These are phyloP conservation scores for Trachops cirrhosus DNA, from an alignment of 2,797 vertebrate genomes.

Conservation along the genomic window DNA sequence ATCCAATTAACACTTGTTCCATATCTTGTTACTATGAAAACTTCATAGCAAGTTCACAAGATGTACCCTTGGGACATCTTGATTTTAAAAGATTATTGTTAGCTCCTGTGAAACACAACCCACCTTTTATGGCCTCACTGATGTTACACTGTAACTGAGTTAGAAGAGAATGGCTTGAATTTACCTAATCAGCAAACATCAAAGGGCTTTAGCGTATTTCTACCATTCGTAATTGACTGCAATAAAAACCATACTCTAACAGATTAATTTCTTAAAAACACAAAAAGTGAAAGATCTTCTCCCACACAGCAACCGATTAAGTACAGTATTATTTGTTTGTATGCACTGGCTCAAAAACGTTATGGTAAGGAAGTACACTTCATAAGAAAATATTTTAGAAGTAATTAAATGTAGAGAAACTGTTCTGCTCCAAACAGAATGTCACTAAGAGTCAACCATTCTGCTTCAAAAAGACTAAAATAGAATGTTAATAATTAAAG, in stretches of 20 bases:
- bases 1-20: background rate
- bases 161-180: background rate
- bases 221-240: background rate
- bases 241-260: background rate
- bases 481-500: background rate
- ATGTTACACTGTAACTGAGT: background rate
- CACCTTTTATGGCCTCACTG: background rate
- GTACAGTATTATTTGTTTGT: background rate
- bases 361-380: background rate
- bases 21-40: background rate
- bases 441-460: background rate
- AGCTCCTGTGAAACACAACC: background rate
- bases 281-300: background rate
- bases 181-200: background rate
- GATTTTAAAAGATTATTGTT: background rate
- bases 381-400: background rate
- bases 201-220: background rate
- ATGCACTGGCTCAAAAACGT: background rate
- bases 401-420: background rate
- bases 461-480: constrained; percentile 3
- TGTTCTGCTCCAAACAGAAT: background rate
- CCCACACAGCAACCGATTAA: background rate
- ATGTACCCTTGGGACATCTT: background rate
- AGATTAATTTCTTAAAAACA: background rate
- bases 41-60: background rate